Conservation (phyloP, 2,888 invertebrate genomes). For the Heliconius hortense region DNA sequence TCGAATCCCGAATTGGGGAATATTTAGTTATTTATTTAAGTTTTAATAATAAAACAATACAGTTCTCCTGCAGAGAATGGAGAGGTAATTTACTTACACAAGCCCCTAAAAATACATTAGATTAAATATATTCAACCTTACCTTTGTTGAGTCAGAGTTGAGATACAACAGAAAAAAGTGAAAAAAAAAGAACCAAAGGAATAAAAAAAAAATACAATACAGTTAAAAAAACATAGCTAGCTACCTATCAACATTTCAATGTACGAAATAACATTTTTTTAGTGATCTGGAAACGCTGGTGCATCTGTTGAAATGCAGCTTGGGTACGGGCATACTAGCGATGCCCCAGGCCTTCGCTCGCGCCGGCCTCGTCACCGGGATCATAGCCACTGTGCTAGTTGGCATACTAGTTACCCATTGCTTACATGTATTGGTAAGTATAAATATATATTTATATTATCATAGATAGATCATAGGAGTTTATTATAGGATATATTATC, state of each 20-base stretch:
- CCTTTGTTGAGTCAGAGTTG: no score
- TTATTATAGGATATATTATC: no score
- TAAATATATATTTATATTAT: not conserved
- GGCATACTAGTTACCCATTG: conserved; percentile 93
- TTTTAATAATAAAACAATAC: not conserved
- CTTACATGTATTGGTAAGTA: conserved; percentile 87
- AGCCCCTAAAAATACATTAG: no score
- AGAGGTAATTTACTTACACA: not conserved
- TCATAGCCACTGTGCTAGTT: conserved; percentile 88
- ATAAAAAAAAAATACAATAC: not conserved
- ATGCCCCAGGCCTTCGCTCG: conserved; percentile 96
- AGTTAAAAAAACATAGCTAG: not conserved
- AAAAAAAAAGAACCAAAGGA: not conserved
- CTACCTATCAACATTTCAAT: not conserved
- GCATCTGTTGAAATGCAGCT: conserved; percentile 93
- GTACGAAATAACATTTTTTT: conserved; percentile 50
- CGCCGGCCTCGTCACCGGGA: conserved; percentile 90
- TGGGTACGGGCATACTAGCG: conserved; percentile 96
- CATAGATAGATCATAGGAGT: not conserved
- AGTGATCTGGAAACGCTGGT: conserved; percentile 92
- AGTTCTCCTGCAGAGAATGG: not conserved
- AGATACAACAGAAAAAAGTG: no score
- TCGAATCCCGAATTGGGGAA: not conserved
- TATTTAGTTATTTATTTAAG: not conserved
- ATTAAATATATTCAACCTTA: no score